Base-by-base conservation (phyloP, 2,888 invertebrate genomes). In the Sclerodermus sp. region DNA sequence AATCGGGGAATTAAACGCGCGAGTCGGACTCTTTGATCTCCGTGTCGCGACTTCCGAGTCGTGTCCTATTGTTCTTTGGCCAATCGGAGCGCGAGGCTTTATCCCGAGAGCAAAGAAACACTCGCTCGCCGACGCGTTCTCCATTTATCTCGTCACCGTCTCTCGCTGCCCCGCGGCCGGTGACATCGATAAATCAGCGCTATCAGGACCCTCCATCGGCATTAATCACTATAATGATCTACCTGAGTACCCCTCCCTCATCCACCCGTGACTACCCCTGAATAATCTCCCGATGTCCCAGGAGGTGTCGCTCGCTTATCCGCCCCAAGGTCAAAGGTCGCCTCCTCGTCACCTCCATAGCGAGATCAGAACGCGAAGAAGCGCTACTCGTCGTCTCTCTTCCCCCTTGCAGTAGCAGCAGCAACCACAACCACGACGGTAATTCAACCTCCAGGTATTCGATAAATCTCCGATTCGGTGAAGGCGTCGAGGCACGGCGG, bases 201-300 rank as follows among this genome's bases (percentile, higher is more conserved):
- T 76, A 77, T 76, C 76, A 63, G 61, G 53, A 49, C 56, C 62
- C 62, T 64, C 68, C 71, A 76, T 75, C 76, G 68, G 68, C 77
- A 77, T 77, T 76, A 76, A 77, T 77, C 76, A 76, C 73, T 71
- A 69, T 77, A 76, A 77, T 77, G 76, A 76, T 74, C 67, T 66
- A 58, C 63, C 62, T 52, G 63, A 60, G 66, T 58, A 58, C 55
- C 49, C 58, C 53, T 59, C 52, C 61, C 53, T n/a, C n/a, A n/a
- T n/a, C n/a, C n/a, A n/a, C n/a, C n/a, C n/a, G n/a, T n/a, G n/a
- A n/a, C n/a, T n/a, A n/a, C n/a, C n/a, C n/a, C n/a, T n/a, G n/a
- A n/a, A n/a, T n/a, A n/a, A n/a, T n/a, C n/a, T 23, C 23, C 23
- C 8, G 58, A 58, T 43, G 51, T 55, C 56, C 42, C 57, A 55